Conservation (phyloP, 2,113 vertebrate species). For the Cinclus cinclus region DNA sequence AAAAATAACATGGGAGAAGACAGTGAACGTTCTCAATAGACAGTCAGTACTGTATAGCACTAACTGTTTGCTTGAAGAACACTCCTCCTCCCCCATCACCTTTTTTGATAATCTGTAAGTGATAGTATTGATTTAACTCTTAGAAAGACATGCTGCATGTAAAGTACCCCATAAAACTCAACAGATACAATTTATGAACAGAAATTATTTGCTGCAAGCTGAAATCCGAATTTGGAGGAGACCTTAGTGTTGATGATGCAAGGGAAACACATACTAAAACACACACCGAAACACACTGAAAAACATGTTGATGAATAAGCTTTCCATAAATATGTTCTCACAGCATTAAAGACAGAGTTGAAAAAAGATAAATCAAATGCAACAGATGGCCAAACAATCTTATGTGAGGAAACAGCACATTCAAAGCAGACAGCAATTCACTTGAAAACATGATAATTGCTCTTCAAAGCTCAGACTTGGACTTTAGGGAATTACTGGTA, state of each 20-base stretch:
- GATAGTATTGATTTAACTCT: not conserved
- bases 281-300: not conserved
- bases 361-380: slow-evolving; percentile 26
- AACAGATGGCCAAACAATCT: slow-evolving; percentile 42
- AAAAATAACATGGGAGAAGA: not conserved
- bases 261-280: not conserved
- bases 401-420: not conserved
- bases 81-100: not conserved
- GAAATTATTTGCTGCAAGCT: not conserved
- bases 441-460: not conserved
- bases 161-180: not conserved
- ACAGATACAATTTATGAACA: not conserved
- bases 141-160: not conserved
- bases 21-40: not conserved
- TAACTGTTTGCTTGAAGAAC: not conserved
- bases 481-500: not conserved
- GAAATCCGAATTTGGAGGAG: not conserved
- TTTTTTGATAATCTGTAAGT: not conserved
- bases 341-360: not conserved
- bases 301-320: not conserved
- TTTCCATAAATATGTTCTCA: slow-evolving; percentile 16
- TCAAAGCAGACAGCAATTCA: not conserved
- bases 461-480: not conserved
- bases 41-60: not conserved
- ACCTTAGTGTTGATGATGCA: not conserved